Evolutionary conservation across 2,888 invertebrate species (phyloP), one percentile per base, ranked within the genome.

Genomic region (Argyra leucocephala): DNA sequence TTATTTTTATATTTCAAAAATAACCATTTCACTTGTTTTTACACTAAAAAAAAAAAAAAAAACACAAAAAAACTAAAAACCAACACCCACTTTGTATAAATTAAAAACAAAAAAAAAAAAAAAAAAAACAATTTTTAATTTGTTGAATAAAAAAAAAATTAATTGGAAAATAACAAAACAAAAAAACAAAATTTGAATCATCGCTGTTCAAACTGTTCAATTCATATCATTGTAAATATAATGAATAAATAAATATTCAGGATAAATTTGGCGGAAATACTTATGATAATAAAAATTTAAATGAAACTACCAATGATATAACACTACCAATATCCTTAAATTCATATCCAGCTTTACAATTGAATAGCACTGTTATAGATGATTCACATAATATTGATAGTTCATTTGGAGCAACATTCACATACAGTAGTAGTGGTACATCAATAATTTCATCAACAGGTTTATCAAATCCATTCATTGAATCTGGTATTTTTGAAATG

Each of bases 401-500:
- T 48, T 48, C 61, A 61, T 61, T 61, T 61, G 61, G 31, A 26
- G 7, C 3, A 26, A 21, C 24, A 26, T 22, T 48, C 15, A 48
- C 48, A 15, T 48, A 9, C 48, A 48, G 18, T 48, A 48, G 18
- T 48, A 48, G 15, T 31, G 12, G 12, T 31, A 26, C 57, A 57
- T 18, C n/a, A 57, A n/a, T n/a, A 57, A n/a, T n/a, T 21, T 4
- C 24, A 23, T 31, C 18, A 15, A 3, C 58, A 22, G 22, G 10
- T 21, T 12, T 67, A 36, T 36, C 58, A 61, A 67, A 67, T 65
- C 67, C 67, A 61, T 67, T 67, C 21, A 67, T 63, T 62, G 63
- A 66, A 36, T 65, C 66, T 15, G 66, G 64, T 23, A 61, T 67
- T 9, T 63, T 63, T 37, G 65, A 67, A 31, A 48, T 63, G 61